A percentile compares a stretch with the other conserved stretches of the same genome.
Conservation (phyloP, 2,113 vertebrate species). For the Muscicapa adusta region DNA sequence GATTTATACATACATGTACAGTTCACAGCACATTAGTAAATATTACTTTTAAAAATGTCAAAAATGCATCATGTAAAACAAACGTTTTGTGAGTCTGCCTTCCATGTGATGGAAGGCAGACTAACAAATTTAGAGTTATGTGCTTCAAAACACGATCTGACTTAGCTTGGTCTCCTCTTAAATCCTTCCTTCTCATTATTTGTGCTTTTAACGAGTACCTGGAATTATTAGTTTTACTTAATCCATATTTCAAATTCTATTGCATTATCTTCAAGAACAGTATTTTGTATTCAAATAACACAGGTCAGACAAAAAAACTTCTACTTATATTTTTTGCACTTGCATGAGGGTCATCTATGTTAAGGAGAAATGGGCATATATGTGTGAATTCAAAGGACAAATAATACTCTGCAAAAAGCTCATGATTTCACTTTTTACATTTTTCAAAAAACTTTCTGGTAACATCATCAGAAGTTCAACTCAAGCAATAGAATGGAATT, state of each 20-base stretch:
- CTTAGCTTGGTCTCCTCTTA: not conserved
- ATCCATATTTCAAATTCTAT: not conserved
- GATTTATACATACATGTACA: not conserved
- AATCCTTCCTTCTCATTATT: conserved; percentile 11
- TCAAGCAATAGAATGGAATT: not conserved
- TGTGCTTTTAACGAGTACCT: not conserved
- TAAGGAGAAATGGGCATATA: not conserved
- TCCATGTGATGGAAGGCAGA: not conserved
- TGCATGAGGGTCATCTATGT: not conserved
- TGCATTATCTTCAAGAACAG: not conserved
- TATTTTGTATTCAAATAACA: not conserved
- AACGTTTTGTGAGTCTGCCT: not conserved
- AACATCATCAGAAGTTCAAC: not conserved
- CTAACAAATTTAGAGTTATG: not conserved
- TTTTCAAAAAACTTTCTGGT: not conserved
- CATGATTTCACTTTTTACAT: not conserved
- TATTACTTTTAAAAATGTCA: not conserved
- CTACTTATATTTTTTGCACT: not conserved
- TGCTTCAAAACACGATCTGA: not conserved
- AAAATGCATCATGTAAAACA: not conserved
- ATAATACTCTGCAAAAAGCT: not conserved
- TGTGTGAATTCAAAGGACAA: not conserved
- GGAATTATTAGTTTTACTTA: not conserved
- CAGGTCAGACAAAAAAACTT: not conserved
- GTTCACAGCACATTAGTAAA: not conserved